Evolutionary conservation across 64 coral and sea anemone species (phyloP).

Genomic region (Montipora efflorescens): DNA sequence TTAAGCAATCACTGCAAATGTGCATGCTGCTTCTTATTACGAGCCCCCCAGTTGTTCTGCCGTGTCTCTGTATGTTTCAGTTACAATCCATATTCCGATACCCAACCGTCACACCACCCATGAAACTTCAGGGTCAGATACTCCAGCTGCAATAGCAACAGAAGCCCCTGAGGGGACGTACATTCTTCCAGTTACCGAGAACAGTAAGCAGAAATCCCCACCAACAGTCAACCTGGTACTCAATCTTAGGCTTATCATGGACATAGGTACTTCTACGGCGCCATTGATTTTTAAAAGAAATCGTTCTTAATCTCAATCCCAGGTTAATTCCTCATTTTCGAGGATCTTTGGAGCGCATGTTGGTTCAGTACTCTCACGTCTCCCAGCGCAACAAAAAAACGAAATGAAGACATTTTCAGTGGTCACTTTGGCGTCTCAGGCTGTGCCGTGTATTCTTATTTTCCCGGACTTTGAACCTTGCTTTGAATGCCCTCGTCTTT

Average conservation of each 20-base stretch:
- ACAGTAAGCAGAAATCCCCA: background rate
- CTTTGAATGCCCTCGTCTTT: no score
- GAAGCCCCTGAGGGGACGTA: constrained; percentile 40
- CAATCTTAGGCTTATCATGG: constrained; percentile 23
- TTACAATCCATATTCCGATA: constrained; percentile 42
- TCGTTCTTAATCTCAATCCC: background rate
- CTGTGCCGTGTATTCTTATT: no score
- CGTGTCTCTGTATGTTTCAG: background rate
- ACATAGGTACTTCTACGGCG: background rate
- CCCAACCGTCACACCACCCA: background rate
- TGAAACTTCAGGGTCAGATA: background rate
- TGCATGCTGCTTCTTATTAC: background rate
- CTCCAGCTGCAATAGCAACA: constrained; percentile 2
- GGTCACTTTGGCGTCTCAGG: no score
- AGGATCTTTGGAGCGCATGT: background rate
- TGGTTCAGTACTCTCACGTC: background rate
- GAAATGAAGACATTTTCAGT: no score
- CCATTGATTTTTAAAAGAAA: background rate
- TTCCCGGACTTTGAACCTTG: no score
- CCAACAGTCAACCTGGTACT: constrained; percentile 26
- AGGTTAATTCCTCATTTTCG: background rate
- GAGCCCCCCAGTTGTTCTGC: background rate
- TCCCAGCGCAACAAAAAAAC: no score
- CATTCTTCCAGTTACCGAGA: constrained; percentile 14
- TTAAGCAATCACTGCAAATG: background rate